phyloP scores from a whole-genome alignment of 2,113 vertebrate genomes.

The Eonycteris spelaea region DNA sequence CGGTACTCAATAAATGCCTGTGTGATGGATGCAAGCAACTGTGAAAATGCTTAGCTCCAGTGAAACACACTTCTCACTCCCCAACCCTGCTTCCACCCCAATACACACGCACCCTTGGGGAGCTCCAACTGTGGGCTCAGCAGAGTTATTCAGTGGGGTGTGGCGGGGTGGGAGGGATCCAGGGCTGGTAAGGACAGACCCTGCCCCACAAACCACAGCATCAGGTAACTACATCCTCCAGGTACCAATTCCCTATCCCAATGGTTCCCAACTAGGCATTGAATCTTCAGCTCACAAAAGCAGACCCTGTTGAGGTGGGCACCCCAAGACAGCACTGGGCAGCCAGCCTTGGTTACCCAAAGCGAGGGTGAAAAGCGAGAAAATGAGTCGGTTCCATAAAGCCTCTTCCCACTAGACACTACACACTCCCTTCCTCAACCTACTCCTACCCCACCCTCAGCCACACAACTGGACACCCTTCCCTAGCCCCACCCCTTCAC shows the following conservation, averaged over 20 bases:
- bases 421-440: not conserved
- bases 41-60: not conserved
- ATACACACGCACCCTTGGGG: not conserved
- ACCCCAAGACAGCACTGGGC: not conserved
- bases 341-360: slow-evolving; percentile 33
- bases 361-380: not conserved
- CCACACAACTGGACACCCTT: not conserved
- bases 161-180: not conserved
- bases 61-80: not conserved
- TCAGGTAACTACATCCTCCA: not conserved
- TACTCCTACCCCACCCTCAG: not conserved
- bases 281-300: not conserved
- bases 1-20: not conserved
- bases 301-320: not conserved
- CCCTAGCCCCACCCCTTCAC: not conserved
- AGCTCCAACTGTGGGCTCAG: not conserved
- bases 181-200: not conserved
- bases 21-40: not conserved
- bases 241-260: not conserved
- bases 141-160: not conserved
- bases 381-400: not conserved
- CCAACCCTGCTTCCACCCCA: not conserved
- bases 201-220: not conserved
- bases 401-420: not conserved
- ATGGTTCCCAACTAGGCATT: not conserved